Evolutionary conservation across 92 coral and sea anemone species (phyloP).

Genomic region (Porites cylindrica): DNA sequence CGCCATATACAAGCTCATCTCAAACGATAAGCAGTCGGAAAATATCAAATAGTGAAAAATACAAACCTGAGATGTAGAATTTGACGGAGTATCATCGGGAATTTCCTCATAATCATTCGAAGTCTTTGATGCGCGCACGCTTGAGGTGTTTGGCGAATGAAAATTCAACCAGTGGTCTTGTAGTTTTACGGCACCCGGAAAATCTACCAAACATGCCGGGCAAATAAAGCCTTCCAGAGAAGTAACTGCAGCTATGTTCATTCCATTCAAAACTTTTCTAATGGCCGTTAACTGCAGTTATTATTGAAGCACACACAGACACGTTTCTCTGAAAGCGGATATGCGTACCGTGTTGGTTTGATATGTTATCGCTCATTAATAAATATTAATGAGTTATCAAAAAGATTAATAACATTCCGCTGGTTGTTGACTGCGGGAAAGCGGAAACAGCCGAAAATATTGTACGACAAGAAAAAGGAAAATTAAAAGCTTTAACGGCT

Average conservation of each 20-base stretch:
- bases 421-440: constrained; percentile 28
- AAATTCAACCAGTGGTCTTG: constrained; percentile 87
- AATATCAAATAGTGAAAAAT: neutral
- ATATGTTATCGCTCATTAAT: constrained; percentile 1
- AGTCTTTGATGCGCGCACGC: constrained; percentile 35
- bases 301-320: neutral
- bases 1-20: constrained; percentile 1
- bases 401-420: constrained; percentile 40
- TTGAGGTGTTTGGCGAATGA: constrained; percentile 60
- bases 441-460: neutral
- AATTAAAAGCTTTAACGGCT: constrained; percentile 2
- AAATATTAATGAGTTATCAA: constrained; percentile 40
- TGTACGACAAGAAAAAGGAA: neutral
- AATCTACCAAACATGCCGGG: constrained; percentile 93
- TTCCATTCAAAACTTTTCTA: constrained; percentile 69
- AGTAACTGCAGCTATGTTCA: constrained; percentile 76
- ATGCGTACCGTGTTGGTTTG: neutral
- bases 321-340: neutral
- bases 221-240: constrained; percentile 96
- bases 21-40: neutral
- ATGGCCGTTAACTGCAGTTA: neutral
- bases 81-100: constrained; percentile 42
- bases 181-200: constrained; percentile 84
- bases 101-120: constrained; percentile 72
- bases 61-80: constrained; percentile 31